A percentile compares a stretch with the other conserved stretches of the same genome.
Conservation (phyloP, 2,113 vertebrate genomes). For the Rhagologus leucostigma region DNA sequence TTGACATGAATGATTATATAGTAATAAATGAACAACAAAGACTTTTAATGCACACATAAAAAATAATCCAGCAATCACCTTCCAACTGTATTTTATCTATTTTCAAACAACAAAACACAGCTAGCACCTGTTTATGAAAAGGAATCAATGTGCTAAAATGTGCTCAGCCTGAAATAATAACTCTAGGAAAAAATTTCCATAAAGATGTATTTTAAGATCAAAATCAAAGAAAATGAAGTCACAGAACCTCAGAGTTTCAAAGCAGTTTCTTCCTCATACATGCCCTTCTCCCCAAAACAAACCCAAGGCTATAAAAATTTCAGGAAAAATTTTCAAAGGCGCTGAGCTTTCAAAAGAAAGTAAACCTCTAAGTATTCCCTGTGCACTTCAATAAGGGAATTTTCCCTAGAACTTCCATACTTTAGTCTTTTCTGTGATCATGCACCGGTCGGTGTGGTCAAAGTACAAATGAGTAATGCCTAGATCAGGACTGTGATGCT, state of each 20-base stretch:
- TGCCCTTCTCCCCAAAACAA: neutral
- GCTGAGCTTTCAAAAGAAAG: neutral
- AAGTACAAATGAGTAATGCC: slow-evolving; percentile 71
- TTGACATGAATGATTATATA: neutral
- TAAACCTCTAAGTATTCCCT: neutral
- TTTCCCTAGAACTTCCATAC: slow-evolving; percentile 58
- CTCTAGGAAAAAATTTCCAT: neutral
- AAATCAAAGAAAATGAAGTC: slow-evolving; percentile 14
- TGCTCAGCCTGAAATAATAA: neutral
- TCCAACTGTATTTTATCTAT: neutral
- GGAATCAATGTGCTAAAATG: neutral
- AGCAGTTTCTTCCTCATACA: neutral
- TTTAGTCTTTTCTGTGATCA: slow-evolving; percentile 71
- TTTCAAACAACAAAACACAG: slow-evolving; percentile 1
- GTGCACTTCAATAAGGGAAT: neutral
- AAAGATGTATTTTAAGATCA: slow-evolving; percentile 5
- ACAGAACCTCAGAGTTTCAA: neutral
- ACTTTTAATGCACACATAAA: neutral
- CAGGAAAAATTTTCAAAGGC: slow-evolving; percentile 18
- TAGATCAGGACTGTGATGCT: slow-evolving; percentile 69
- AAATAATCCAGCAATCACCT: neutral
- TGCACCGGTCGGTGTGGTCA: slow-evolving; percentile 72
- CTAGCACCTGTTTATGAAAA: slow-evolving; percentile 5
- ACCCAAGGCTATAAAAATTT: slow-evolving; percentile 28
- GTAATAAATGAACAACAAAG: slow-evolving; percentile 2